Evolutionary conservation across 2,113 vertebrate genomes (phyloP).

Genomic region (Sceloporus undulatus): DNA sequence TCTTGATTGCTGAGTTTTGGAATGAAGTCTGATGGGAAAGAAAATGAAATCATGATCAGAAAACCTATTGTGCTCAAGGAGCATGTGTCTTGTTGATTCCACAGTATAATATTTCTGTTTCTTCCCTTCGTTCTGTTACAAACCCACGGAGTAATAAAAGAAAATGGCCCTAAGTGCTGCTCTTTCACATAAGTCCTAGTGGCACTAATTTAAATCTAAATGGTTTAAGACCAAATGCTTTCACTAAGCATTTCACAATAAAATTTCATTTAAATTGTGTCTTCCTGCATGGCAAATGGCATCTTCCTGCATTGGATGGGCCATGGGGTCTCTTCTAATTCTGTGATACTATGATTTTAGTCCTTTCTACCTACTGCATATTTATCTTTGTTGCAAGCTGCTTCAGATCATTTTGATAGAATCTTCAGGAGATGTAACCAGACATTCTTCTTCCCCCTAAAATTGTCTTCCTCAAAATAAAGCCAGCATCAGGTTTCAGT

Average conservation of each 20-base stretch:
- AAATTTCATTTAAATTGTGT: neutral
- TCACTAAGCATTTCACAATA: slow-evolving; percentile 10
- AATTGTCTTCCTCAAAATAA: too few relatives aligned
- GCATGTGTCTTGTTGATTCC: slow-evolving; percentile 2
- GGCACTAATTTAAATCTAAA: slow-evolving; percentile 7
- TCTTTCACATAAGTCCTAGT: neutral
- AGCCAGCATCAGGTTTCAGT: too few relatives aligned
- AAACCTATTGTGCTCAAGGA: slow-evolving; percentile 19
- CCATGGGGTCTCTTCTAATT: too few relatives aligned
- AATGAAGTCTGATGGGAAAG: slow-evolving; percentile 62
- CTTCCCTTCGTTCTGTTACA: slow-evolving; percentile 27
- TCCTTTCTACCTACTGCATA: too few relatives aligned
- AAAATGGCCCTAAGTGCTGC: slow-evolving; percentile 34
- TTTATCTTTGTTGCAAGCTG: too few relatives aligned
- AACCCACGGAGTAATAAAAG: slow-evolving; percentile 50
- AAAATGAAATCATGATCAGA: slow-evolving; percentile 49
- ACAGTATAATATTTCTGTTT: neutral
- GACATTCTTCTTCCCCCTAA: too few relatives aligned
- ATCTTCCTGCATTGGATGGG: too few relatives aligned
- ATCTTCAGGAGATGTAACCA: too few relatives aligned
- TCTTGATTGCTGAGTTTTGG: slow-evolving; percentile 59
- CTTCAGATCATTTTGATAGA: too few relatives aligned
- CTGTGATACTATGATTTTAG: too few relatives aligned
- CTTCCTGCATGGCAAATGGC: too few relatives aligned
- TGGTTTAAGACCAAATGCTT: neutral